phyloP scores from a whole-genome alignment of 2,888 invertebrate genomes.

The Cosmia pyralina region DNA sequence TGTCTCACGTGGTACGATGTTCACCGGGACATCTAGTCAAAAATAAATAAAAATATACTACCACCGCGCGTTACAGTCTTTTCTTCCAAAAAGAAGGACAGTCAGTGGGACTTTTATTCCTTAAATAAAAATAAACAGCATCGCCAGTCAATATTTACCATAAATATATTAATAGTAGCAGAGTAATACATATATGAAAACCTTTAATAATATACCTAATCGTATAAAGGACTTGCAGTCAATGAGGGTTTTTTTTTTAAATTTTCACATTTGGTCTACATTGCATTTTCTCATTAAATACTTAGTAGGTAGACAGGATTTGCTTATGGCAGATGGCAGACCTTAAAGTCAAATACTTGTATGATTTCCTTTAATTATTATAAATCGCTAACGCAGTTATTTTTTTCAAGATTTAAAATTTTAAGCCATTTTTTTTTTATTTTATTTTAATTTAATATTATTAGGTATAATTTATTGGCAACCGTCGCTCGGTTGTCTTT shows the following conservation, averaged over 20 bases:
- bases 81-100: background rate
- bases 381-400: background rate
- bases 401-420: background rate
- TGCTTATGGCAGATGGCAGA: background rate
- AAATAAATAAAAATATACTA: background rate
- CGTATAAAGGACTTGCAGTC: conserved; percentile 43
- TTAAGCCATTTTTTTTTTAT: too few species aligned
- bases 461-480: too few species aligned
- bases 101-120: conserved; percentile 20
- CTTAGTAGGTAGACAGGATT: too few species aligned
- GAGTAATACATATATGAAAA: conserved; percentile 18
- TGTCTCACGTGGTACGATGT: too few species aligned
- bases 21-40: too few species aligned
- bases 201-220: conserved; percentile 5
- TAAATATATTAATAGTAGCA: conserved; percentile 27
- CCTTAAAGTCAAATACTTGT: background rate
- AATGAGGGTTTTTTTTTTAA: background rate
- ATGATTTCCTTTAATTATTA: background rate
- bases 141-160: conserved; percentile 29
- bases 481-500: too few species aligned
- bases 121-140: conserved; percentile 25
- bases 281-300: background rate
- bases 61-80: background rate
- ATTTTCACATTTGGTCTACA: background rate
- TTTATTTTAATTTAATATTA: too few species aligned